Percentiles rank a stretch among this genome's conserved stretches.
Conservation (phyloP, 2,888 invertebrate genomes). For the Portevinia maculata region DNA sequence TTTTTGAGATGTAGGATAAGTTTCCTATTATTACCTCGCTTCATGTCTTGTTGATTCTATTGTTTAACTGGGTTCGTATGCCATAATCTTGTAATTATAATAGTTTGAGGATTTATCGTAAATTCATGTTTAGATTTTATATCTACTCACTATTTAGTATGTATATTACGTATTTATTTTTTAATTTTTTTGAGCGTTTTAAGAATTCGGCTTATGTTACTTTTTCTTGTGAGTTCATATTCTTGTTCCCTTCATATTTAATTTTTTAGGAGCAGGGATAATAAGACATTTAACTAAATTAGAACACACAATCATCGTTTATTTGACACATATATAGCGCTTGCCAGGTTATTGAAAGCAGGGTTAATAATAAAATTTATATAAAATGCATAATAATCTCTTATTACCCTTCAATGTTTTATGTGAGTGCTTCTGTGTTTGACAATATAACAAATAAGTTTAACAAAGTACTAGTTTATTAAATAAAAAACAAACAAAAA, state of each 20-base stretch:
- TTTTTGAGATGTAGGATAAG: constrained; percentile 45
- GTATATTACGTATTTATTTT: not conserved
- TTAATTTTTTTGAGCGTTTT: constrained; percentile 48
- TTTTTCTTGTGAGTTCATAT: constrained; percentile 17
- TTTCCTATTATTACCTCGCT: constrained; percentile 8
- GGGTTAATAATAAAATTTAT: not conserved
- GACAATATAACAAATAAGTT: constrained; percentile 18
- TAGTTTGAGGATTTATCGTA: constrained; percentile 26
- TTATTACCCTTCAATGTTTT: constrained; percentile 5
- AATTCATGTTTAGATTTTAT: constrained; percentile 18
- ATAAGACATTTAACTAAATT: not conserved
- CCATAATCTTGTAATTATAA: constrained; percentile 17
- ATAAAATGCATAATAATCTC: constrained; percentile 11
- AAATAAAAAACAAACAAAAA: constrained; percentile 14
- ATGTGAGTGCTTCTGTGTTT: constrained; percentile 14
- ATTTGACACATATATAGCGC: not conserved
- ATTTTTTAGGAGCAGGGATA: constrained; percentile 18
- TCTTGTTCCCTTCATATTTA: constrained; percentile 51
- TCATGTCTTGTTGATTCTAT: not conserved
- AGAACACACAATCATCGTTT: constrained; percentile 10
- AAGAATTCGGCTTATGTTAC: constrained; percentile 44
- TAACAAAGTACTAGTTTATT: constrained; percentile 12
- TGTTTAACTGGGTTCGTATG: constrained; percentile 12
- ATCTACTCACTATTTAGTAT: constrained; percentile 36
- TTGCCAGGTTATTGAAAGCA: too few relatives aligned